These are phyloP conservation scores for Eutrigla gurnardus DNA, from an alignment of 2,797 vertebrate species.

Conservation along the genomic window DNA sequence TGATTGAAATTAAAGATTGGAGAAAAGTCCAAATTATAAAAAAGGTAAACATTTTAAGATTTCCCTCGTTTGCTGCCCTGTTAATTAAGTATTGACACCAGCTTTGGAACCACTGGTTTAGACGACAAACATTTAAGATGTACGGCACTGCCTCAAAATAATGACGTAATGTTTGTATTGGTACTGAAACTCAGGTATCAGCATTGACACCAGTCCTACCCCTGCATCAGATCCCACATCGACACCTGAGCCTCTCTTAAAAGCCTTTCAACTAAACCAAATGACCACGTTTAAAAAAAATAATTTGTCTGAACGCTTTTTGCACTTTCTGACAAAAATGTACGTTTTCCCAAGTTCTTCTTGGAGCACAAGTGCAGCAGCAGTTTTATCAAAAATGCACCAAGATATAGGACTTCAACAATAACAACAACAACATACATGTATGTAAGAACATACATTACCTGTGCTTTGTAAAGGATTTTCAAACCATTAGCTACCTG, in stretches of 20 bases:
- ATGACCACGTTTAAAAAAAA: too few relatives aligned
- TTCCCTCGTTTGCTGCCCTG: neutral
- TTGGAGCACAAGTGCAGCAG: conserved; percentile 39
- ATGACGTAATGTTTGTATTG: too few relatives aligned
- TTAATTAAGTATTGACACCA: neutral
- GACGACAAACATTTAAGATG: neutral
- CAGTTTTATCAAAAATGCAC: conserved; percentile 50
- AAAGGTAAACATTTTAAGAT: neutral
- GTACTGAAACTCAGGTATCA: neutral
- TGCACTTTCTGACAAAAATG: neutral
- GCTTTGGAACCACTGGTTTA: neutral
- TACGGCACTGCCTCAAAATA: too few relatives aligned
- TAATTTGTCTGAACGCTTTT: neutral
- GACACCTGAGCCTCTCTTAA: neutral
- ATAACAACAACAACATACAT: conserved; percentile 15
- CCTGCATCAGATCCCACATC: conserved; percentile 58
- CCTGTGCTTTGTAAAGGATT: conserved; percentile 59
- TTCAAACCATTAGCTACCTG: conserved; percentile 53
- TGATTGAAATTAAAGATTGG: neutral
- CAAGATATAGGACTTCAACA: conserved; percentile 39
- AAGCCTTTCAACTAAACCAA: conserved; percentile 6
- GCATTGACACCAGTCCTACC: conserved; percentile 28
- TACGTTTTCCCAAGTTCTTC: neutral
- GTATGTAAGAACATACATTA: conserved; percentile 41
- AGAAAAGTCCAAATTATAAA: neutral